Percentiles rank a stretch among this genome's conserved stretches.
phyloP scores from a whole-genome alignment of 2,888 invertebrate genomes.

The Napeogenes sylphis region DNA sequence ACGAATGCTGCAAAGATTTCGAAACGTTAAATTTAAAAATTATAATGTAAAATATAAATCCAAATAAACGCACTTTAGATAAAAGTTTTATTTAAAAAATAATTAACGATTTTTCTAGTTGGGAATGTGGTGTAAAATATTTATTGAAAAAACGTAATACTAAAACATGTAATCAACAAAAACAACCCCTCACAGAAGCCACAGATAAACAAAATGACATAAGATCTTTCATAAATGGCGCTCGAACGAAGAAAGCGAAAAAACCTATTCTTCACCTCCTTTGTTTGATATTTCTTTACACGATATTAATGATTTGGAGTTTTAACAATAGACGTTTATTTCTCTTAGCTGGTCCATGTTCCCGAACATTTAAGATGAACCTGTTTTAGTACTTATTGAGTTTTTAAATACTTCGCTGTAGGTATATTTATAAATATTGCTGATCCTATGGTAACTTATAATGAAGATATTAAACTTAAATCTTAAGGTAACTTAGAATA shows the following conservation, averaged over 20 bases:
- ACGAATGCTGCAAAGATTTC: no score
- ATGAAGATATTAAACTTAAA: no score
- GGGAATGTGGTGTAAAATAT: no score
- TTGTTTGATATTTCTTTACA: conserved; percentile 40
- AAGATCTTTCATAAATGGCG: conserved; percentile 30
- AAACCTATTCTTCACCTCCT: conserved; percentile 37
- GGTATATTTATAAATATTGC: not conserved
- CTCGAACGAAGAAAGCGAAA: conserved; percentile 27
- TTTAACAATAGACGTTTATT: conserved; percentile 51
- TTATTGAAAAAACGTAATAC: not conserved
- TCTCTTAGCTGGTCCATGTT: conserved; percentile 42
- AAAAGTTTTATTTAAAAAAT: no score
- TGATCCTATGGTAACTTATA: no score
- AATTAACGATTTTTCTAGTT: not conserved
- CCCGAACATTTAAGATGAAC: conserved; percentile 26
- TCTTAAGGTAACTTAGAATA: no score
- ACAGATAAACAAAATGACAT: conserved; percentile 29
- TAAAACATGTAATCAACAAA: not conserved
- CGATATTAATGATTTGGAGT: conserved; percentile 52
- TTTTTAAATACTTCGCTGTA: conserved; percentile 12
- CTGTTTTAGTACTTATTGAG: conserved; percentile 8
- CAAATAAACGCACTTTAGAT: no score
- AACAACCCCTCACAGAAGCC: conserved; percentile 9
- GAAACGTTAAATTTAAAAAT: no score
- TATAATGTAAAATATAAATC: no score